Evolutionary conservation across 2,797 vertebrate genomes (phyloP), one percentile per base, ranked within the genome.

Genomic region (Gymnoscopelus braueri): DNA sequence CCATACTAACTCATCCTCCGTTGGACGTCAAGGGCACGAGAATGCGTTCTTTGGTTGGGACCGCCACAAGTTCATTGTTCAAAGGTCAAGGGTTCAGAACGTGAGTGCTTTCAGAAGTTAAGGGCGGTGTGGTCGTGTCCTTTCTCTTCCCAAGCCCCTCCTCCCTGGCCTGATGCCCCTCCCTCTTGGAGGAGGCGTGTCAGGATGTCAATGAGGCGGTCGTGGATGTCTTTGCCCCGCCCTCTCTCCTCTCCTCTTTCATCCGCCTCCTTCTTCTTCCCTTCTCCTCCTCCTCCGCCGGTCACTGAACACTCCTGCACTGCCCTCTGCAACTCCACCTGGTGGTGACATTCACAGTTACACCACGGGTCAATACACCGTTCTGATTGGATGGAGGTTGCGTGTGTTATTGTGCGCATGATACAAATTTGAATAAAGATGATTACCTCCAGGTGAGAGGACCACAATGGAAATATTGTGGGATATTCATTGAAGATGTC

Each of bases 281-380:
- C 56, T 0, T 51, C 0, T 0, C 89, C 84, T 19, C 55, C 68
- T 4, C 69, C 82, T 0, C 64, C 71, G 0, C 84, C 86, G 0
- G 82, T 93, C 56, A 95, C 91, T 0, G 94, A 94, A 5, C 98
- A 99, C 48, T 96, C 93, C 82, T 94, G 94, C 63, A 98, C 96
- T 0, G 95, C 94, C 5, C 89, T 83, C 86, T 95, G 95, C 67
- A 99, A 83, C 91, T 96, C 94, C 69, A 89, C 88, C 91, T 92
- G 78, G 1, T n/a, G 44, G 23, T 5, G 26, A 10, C 39, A 13
- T 3, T 2, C 3, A 9, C 12, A n/a, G 48, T n/a, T 5, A 49
- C 5, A 26, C 10, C 4, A 6, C 2, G 4, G 39, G 39, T 9
- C 39, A 44, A 44, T 44, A 10, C 39, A 9, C 7, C 39, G 8